These are phyloP conservation scores for Solea solea DNA, from an alignment of 2,113 vertebrate species.

Conservation along the genomic window DNA sequence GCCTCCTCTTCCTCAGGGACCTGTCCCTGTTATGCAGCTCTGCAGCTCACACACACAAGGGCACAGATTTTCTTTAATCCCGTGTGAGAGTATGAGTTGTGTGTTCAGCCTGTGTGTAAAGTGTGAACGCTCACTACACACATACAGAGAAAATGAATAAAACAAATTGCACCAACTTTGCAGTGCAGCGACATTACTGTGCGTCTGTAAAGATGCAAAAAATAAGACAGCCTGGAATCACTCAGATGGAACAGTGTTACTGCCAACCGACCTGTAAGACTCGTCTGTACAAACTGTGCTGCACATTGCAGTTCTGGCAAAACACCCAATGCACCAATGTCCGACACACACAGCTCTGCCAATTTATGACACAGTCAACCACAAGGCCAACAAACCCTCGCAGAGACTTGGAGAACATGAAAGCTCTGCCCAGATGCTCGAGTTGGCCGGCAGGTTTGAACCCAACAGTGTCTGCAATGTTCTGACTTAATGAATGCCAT, in stretches of 20 bases:
- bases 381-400: not conserved
- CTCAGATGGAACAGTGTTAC: not conserved
- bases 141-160: too few species aligned
- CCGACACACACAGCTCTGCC: not conserved
- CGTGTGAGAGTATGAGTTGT: too few species aligned
- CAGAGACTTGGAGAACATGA: not conserved
- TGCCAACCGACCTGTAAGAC: not conserved
- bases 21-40: conserved; percentile 60
- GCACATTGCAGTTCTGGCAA: not conserved
- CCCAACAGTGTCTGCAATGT: too few species aligned
- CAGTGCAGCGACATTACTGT: conserved; percentile 21
- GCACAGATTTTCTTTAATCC: not conserved
- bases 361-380: not conserved
- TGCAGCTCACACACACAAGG: conserved; percentile 5
- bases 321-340: not conserved
- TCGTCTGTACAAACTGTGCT: not conserved
- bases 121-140: too few species aligned
- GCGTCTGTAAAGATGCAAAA: conserved; percentile 5
- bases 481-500: too few species aligned
- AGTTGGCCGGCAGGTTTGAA: too few species aligned
- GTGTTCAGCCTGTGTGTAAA: too few species aligned
- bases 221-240: conserved; percentile 16
- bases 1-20: conserved; percentile 42
- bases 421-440: too few species aligned
- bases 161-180: not conserved